A percentile compares a stretch with the other conserved stretches of the same genome.
Conservation (phyloP, 2,888 invertebrate genomes). For the Pecten maximus region DNA sequence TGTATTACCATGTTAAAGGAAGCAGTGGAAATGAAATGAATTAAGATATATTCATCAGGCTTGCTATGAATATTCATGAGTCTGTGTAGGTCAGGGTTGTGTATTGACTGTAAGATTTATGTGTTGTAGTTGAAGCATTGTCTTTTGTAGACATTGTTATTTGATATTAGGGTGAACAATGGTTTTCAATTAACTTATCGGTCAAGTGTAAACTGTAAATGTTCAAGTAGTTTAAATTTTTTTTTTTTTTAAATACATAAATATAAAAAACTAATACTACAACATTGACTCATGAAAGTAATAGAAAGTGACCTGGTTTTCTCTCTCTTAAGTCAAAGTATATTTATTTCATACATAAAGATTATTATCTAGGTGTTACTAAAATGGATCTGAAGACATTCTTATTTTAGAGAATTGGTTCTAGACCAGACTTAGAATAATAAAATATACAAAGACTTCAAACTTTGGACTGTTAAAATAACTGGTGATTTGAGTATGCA, state of each 20-base stretch:
- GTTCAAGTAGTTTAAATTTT: slow-evolving; percentile 36
- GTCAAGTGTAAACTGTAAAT: slow-evolving; percentile 5
- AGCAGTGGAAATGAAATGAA: background rate
- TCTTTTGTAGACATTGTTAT: background rate
- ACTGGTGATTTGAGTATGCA: background rate
- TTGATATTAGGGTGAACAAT: background rate
- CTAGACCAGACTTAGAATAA: background rate
- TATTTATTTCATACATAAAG: too few species aligned
- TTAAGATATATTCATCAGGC: background rate
- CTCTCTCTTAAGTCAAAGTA: too few species aligned
- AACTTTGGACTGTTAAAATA: too few species aligned
- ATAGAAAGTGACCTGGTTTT: too few species aligned
- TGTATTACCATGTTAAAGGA: background rate
- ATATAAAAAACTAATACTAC: too few species aligned
- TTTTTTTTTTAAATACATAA: background rate
- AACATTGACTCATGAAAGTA: too few species aligned
- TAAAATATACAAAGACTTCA: too few species aligned
- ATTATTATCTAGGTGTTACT: too few species aligned
- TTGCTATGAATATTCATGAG: slow-evolving; percentile 9
- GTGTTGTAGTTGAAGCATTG: slow-evolving; percentile 3
- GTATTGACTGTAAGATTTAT: background rate
- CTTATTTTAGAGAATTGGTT: background rate
- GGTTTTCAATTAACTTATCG: background rate
- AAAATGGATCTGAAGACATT: too few species aligned
- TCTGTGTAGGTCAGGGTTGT: slow-evolving; percentile 5